phyloP scores from a whole-genome alignment of 1,140 invertebrate genomes.

The Pachyrhynchus sulphureomaculatus region DNA sequence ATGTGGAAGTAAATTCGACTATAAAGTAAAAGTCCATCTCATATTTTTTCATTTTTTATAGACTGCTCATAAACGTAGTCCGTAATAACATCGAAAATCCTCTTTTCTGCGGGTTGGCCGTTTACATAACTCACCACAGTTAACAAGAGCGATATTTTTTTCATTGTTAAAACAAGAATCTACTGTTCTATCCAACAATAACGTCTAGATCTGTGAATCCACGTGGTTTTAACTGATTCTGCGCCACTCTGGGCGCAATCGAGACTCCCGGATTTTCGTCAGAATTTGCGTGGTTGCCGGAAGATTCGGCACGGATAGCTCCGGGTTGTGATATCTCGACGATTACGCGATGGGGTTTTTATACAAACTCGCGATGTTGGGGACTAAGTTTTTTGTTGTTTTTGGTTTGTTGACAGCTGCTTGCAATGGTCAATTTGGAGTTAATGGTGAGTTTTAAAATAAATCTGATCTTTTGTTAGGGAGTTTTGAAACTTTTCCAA shows the following conservation, averaged over 20 bases:
- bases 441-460: not conserved
- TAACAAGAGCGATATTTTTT: conserved; percentile 29
- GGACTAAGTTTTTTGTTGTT: conserved; percentile 8
- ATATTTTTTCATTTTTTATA: not conserved
- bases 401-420: not conserved
- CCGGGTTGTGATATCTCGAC: not conserved
- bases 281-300: conserved; percentile 17
- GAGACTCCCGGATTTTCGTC: conserved; percentile 26
- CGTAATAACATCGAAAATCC: conserved; percentile 9
- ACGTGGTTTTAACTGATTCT: conserved; percentile 26
- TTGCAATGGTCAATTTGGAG: not conserved
- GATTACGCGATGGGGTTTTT: not conserved
- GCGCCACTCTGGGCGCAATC: conserved; percentile 12
- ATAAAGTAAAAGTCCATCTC: not conserved
- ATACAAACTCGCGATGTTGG: conserved; percentile 4
- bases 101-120: conserved; percentile 7
- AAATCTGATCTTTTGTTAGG: not conserved
- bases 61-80: not conserved
- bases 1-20: too few species aligned
- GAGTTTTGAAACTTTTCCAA: too few species aligned
- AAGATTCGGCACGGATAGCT: not conserved
- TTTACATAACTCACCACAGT: conserved; percentile 22
- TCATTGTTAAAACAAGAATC: conserved; percentile 33
- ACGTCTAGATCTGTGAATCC: conserved; percentile 22
- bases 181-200: conserved; percentile 22